These are phyloP conservation scores for Prinia subflava DNA, from an alignment of 2,113 vertebrate species.

Conservation along the genomic window DNA sequence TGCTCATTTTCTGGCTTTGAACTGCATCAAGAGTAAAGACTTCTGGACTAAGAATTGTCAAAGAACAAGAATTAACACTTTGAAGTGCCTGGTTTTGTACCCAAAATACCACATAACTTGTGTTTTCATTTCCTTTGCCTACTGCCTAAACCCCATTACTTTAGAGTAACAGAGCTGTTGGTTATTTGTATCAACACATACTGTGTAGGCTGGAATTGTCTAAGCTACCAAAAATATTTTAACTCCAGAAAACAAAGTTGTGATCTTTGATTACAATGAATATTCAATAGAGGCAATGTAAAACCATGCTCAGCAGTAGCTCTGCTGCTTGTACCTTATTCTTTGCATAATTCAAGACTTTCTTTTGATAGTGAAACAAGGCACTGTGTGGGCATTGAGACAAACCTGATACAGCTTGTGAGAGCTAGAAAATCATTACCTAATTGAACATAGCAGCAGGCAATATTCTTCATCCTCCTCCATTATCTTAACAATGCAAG, in stretches of 20 bases:
- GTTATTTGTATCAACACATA: not conserved
- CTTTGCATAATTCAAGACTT: constrained; percentile 16
- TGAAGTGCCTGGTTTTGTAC: not conserved
- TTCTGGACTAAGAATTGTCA: not conserved
- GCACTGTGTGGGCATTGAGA: not conserved
- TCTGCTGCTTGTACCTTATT: not conserved
- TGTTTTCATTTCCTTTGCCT: not conserved
- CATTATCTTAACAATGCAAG: not conserved
- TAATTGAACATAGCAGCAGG: constrained; percentile 11
- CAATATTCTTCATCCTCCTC: not conserved
- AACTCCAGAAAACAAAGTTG: not conserved
- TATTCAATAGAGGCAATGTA: not conserved
- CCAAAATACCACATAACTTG: not conserved
- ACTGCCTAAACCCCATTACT: not conserved
- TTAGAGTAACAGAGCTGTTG: not conserved
- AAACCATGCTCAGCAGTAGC: not conserved
- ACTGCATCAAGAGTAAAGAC: not conserved
- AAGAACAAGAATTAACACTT: not conserved
- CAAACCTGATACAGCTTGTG: not conserved
- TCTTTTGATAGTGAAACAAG: not conserved
- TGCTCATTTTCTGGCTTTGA: not conserved
- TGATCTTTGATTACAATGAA: not conserved
- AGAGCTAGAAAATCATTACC: constrained; percentile 21
- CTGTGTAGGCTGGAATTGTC: not conserved
- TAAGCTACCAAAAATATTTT: not conserved